These are phyloP conservation scores for Eugnorisma glareosa DNA, from an alignment of 2,888 invertebrate genomes.

Conservation along the genomic window DNA sequence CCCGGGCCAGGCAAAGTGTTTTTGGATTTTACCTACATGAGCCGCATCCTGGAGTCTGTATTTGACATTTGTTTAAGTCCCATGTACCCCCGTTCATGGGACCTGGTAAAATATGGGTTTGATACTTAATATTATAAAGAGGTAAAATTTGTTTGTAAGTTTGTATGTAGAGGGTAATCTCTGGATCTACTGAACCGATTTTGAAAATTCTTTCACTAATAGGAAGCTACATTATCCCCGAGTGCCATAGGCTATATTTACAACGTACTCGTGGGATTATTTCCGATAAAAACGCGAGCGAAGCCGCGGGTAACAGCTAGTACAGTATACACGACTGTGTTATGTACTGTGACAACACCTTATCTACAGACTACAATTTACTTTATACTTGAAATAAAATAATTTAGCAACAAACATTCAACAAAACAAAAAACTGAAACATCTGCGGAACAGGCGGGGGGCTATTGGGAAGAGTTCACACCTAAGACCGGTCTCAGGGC, in stretches of 20 bases:
- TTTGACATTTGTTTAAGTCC: no score
- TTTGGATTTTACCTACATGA: neutral
- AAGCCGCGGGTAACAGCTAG: no score
- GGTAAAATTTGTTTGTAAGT: no score
- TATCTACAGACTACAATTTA: neutral
- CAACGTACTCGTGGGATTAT: no score
- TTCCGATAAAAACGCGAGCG: no score
- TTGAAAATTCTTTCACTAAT: no score
- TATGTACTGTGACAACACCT: neutral
- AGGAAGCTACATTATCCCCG: no score
- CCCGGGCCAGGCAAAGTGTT: neutral
- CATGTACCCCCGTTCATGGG: neutral
- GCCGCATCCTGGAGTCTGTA: neutral
- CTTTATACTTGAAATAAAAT: neutral
- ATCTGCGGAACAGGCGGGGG: neutral
- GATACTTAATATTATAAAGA: no score
- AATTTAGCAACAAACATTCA: neutral
- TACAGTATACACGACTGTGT: no score
- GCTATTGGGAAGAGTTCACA: neutral
- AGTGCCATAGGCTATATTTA: no score
- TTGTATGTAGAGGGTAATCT: no score
- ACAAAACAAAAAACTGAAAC: neutral
- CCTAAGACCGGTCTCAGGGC: neutral
- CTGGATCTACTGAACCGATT: no score
- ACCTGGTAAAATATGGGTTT: neutral